These are phyloP conservation scores for Andrena haemorrhoa DNA, from an alignment of 2,888 invertebrate genomes.

Conservation along the genomic window DNA sequence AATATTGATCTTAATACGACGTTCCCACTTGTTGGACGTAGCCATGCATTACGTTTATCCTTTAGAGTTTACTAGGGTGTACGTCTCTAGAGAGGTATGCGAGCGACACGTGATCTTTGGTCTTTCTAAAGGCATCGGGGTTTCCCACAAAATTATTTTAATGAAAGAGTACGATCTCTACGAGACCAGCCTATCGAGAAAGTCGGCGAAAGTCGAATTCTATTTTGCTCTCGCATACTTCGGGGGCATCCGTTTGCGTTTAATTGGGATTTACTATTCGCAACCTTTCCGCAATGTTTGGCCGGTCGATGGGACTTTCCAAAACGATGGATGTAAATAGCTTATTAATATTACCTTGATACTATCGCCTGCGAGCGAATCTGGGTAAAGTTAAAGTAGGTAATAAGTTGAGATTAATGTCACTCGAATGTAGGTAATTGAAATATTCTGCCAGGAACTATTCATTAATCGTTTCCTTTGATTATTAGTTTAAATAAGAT, in stretches of 20 bases:
- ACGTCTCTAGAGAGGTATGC: background rate
- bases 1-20: background rate
- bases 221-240: constrained; percentile 31
- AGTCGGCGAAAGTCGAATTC: constrained; percentile 50
- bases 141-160: constrained; percentile 34
- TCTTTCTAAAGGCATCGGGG: background rate
- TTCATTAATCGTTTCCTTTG: too few relatives aligned
- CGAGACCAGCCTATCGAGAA: constrained; percentile 24
- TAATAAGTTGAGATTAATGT: background rate
- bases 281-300: background rate
- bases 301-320: background rate
- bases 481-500: too few relatives aligned
- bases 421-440: too few relatives aligned
- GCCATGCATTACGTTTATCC: background rate
- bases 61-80: background rate
- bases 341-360: constrained; percentile 16
- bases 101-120: constrained; percentile 12
- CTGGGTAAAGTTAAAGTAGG: background rate
- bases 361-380: background rate
- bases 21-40: background rate
- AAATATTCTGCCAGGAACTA: too few relatives aligned
- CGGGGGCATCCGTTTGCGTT: constrained; percentile 18
- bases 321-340: background rate
- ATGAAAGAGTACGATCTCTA: constrained; percentile 15
- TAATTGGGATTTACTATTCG: constrained; percentile 27